These are phyloP conservation scores for Mugil cephalus DNA, from an alignment of 2,113 vertebrate species.

Conservation along the genomic window DNA sequence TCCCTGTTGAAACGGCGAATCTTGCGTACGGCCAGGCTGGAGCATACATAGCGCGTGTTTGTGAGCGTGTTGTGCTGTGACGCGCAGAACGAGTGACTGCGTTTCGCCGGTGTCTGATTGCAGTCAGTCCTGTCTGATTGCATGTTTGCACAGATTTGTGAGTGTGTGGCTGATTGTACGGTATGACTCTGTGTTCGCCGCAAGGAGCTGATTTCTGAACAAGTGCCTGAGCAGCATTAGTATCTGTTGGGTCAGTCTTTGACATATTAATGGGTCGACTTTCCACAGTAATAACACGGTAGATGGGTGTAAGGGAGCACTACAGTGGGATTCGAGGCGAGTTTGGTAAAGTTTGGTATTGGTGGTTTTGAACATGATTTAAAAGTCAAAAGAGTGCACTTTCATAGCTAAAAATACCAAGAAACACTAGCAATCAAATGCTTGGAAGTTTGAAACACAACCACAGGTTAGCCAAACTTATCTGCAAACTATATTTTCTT, in stretches of 20 bases:
- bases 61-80: background rate
- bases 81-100: background rate
- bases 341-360: background rate
- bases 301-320: background rate
- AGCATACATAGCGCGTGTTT: background rate
- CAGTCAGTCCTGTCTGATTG: conserved; percentile 37
- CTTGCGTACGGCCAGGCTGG: background rate
- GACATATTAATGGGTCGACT: background rate
- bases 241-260: background rate
- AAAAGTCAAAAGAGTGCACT: too few relatives aligned
- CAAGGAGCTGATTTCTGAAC: conserved; percentile 35
- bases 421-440: too few relatives aligned
- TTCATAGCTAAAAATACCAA: background rate
- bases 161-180: conserved; percentile 15
- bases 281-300: background rate
- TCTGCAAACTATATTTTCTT: background rate
- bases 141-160: conserved; percentile 27
- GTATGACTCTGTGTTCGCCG: background rate
- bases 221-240: background rate
- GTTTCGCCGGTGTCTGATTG: conserved; percentile 39
- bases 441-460: background rate
- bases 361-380: too few relatives aligned
- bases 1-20: conserved; percentile 37
- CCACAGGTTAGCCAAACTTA: background rate
- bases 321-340: background rate